phyloP scores from a whole-genome alignment of 2,888 invertebrate species.

The Perizoma flavofasciatum region DNA sequence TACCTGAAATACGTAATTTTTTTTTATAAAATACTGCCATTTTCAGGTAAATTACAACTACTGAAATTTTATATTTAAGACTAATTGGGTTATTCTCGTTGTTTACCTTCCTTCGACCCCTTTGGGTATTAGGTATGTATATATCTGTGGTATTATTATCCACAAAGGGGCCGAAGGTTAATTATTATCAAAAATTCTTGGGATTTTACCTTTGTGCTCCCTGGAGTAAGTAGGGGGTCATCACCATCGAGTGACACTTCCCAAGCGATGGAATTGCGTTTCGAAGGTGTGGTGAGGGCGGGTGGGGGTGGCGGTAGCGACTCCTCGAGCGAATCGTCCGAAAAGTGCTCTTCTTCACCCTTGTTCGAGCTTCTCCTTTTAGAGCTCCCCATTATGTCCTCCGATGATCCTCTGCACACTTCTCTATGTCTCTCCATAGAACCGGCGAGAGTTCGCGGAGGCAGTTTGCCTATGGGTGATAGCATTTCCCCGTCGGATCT shows the following conservation, averaged over 20 bases:
- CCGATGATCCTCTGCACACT: constrained; percentile 87
- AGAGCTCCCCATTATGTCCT: constrained; percentile 69
- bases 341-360: constrained; percentile 86
- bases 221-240: constrained; percentile 88
- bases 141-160: neutral
- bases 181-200: neutral
- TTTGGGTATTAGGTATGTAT: too few species aligned
- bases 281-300: constrained; percentile 83
- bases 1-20: constrained; percentile 68
- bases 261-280: constrained; percentile 93
- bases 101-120: too few species aligned
- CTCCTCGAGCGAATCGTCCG: constrained; percentile 93
- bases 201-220: constrained; percentile 85
- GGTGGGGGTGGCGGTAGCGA: constrained; percentile 87
- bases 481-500: constrained; percentile 74
- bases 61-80: too few species aligned
- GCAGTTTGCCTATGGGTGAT: constrained; percentile 82
- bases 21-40: too few species aligned
- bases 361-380: constrained; percentile 65
- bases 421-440: constrained; percentile 91
- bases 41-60: too few species aligned
- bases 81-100: too few species aligned
- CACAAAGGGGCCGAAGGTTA: too few species aligned
- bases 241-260: constrained; percentile 91
- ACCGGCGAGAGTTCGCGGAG: constrained; percentile 88